Evolutionary conservation across 2,888 invertebrate genomes (phyloP), one percentile per base, ranked within the genome.

Genomic region (Drosophila rellima): DNA sequence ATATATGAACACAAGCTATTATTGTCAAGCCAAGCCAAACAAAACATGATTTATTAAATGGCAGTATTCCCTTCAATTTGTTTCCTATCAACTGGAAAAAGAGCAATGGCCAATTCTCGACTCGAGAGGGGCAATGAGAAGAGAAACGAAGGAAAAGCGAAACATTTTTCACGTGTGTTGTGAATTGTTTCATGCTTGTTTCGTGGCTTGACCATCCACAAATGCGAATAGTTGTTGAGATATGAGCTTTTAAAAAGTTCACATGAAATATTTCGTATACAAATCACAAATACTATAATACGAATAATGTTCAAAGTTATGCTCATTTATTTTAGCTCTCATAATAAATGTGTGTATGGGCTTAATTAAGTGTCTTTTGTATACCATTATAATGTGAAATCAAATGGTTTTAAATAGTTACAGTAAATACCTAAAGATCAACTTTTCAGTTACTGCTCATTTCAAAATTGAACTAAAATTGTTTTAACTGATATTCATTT

Each of bases 11-110:
- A 81, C 81, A 83, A 89, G 88, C 83, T 85, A 85, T 85, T 85
- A 87, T 83, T 83, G 88, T 86, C 88, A 83, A 80, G 89, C 75
- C 86, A 70, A 86, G 83, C 78, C 86, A 86, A 86, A 83, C 88
- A 83, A 88, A 83, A 84, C 87, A 85, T 85, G 85, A 85, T 85
- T 85, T 85, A 85, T 85, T 85, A 89, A 89, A 89, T 82, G 88
- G 82, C 82, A 81, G 80, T 72, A 85, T 85, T 85, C 85, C 82
- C 85, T 89, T 89, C 89, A 85, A 85, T 85, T 85, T 89, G 85
- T 85, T 85, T 89, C 85, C 88, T 87, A 89, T 89, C 84, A 80
- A 86, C 83, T 88, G 89, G 83, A 84, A 86, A 88, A 83, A 86
- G 78, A 77, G 70, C 79, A 79, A 79, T 64, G 68, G 81, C 66